Percentiles rank a stretch among this genome's conserved stretches.
These are phyloP conservation scores for Marcusenius ussheri DNA, from an alignment of 2,113 vertebrate genomes.

Conservation along the genomic window DNA sequence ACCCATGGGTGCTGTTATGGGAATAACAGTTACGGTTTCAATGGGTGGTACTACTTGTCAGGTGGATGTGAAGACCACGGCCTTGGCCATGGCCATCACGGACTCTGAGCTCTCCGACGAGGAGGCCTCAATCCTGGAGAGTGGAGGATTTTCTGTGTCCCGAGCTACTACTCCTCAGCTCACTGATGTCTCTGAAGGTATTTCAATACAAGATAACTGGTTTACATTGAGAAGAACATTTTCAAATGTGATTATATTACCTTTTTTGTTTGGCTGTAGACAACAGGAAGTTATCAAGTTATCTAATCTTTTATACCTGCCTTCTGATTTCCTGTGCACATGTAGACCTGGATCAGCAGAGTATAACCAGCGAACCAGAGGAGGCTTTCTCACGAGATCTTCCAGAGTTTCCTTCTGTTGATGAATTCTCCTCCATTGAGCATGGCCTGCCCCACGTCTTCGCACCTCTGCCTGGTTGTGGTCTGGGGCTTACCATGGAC, in stretches of 20 bases:
- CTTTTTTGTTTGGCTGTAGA: neutral
- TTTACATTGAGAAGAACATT: too few relatives aligned
- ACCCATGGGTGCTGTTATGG: neutral
- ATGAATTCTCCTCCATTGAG: conserved; percentile 65
- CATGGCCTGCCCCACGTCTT: conserved; percentile 29
- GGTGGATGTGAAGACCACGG: conserved; percentile 81
- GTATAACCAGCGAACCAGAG: conserved; percentile 82
- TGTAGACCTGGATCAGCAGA: conserved; percentile 89
- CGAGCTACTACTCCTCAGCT: conserved; percentile 93
- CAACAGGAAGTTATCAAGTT: neutral
- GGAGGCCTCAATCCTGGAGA: conserved; percentile 94
- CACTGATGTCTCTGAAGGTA: conserved; percentile 90
- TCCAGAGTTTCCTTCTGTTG: conserved; percentile 72
- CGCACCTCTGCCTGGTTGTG: neutral
- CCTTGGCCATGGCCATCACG: conserved; percentile 92
- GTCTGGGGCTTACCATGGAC: neutral
- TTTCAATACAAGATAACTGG: neutral
- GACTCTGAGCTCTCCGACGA: conserved; percentile 96
- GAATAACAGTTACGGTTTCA: neutral
- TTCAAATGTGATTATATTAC: neutral
- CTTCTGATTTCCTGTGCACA: neutral
- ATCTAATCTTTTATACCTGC: neutral
- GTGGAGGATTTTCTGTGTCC: conserved; percentile 92
- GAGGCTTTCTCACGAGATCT: conserved; percentile 78
- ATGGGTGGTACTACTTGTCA: conserved; percentile 16